A percentile compares a stretch with the other conserved stretches of the same genome.
These are phyloP conservation scores for Apotomis capreana DNA, from an alignment of 2,888 invertebrate genomes.

Conservation along the genomic window DNA sequence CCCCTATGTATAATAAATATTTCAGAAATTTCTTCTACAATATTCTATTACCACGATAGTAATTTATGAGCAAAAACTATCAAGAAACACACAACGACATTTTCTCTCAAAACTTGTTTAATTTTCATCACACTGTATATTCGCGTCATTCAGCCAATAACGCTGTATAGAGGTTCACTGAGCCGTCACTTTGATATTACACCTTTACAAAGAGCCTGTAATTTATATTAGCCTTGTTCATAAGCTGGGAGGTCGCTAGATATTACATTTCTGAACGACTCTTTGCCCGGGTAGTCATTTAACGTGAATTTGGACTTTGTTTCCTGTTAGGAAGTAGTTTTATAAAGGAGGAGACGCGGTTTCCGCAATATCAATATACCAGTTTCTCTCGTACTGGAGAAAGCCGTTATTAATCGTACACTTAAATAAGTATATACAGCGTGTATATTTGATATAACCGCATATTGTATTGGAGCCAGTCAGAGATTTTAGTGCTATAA, in stretches of 20 bases:
- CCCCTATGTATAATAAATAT: too few relatives aligned
- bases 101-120: not conserved
- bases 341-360: not conserved
- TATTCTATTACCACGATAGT: not conserved
- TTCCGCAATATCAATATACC: not conserved
- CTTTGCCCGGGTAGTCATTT: slow-evolving; percentile 6
- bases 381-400: not conserved
- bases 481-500: too few relatives aligned
- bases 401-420: too few relatives aligned
- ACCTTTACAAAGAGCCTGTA: slow-evolving; percentile 24
- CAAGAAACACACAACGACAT: not conserved
- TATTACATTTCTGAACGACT: slow-evolving; percentile 29
- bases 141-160: slow-evolving; percentile 11
- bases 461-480: too few relatives aligned
- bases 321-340: slow-evolving; percentile 9
- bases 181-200: slow-evolving; percentile 20
- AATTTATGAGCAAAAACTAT: not conserved
- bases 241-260: slow-evolving; percentile 15
- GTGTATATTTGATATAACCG: too few relatives aligned
- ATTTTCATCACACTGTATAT: not conserved
- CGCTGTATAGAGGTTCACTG: slow-evolving; percentile 7
- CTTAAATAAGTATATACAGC: too few relatives aligned
- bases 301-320: slow-evolving; percentile 12
- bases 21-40: not conserved
- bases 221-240: slow-evolving; percentile 34